Conservation (phyloP, 2,113 vertebrate genomes). For the Sphyrna mokarran region DNA sequence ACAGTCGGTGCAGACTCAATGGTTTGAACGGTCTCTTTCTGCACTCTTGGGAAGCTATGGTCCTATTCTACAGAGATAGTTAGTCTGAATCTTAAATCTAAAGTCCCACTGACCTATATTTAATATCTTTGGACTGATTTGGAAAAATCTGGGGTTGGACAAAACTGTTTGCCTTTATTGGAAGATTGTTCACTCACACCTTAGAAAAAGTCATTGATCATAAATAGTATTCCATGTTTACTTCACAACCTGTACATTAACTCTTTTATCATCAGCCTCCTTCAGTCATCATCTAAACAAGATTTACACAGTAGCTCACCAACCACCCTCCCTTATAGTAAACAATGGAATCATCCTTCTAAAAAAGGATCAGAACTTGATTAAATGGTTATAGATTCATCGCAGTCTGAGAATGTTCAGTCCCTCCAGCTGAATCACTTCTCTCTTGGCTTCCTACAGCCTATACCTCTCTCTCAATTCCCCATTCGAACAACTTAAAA, state of each 20-base stretch:
- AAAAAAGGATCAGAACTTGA: neutral
- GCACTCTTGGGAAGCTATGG: too few relatives aligned
- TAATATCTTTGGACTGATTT: neutral
- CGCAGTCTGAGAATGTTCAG: too few relatives aligned
- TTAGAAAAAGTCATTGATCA: neutral
- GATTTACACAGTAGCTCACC: neutral
- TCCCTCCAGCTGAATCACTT: neutral
- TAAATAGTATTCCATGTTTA: neutral
- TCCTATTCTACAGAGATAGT: too few relatives aligned
- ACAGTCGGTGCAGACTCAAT: too few relatives aligned
- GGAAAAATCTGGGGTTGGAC: neutral
- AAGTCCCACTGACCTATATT: neutral
- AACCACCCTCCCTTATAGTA: neutral
- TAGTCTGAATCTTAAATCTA: neutral
- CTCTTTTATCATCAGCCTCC: neutral
- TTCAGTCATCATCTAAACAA: neutral
- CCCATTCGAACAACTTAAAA: neutral
- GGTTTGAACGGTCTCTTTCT: too few relatives aligned
- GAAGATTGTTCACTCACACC: neutral
- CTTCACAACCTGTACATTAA: neutral
- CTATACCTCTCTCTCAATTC: neutral
- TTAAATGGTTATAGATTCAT: neutral
- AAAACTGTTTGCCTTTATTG: neutral
- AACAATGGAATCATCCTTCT: neutral
- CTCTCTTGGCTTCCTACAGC: neutral